Base-by-base conservation (phyloP, 2,888 invertebrate genomes). In the Oconnorella tubifera region DNA sequence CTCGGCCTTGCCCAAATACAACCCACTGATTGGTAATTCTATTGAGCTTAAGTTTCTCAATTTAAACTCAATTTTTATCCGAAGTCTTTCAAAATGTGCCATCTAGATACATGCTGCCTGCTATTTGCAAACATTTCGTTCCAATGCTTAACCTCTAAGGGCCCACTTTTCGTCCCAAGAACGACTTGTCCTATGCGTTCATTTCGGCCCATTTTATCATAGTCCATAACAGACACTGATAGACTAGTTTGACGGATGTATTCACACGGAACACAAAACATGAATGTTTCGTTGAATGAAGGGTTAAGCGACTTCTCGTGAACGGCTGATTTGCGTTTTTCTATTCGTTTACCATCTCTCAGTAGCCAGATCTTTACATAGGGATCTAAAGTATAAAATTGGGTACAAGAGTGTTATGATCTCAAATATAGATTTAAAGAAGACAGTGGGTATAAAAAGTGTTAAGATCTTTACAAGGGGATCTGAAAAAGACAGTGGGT, bases 51-150 rank as follows among this genome's bases (percentile, higher is more conserved):
- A n/a, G n/a, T n/a, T n/a, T n/a, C n/a, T n/a, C n/a, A n/a, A n/a
- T n/a, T n/a, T n/a, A n/a, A n/a, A n/a, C n/a, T n/a, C n/a, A n/a
- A n/a, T n/a, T n/a, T n/a, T n/a, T 56, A 72, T 10, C 71, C 65
- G 58, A 73, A 80, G 70, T 81, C 80, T 68, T 96, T 96, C 79
- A 96, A 87, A 82, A 95, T 89, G 85, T 96, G 96, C 96, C 96
- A 96, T 82, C 95, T 94, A 57, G 93, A 91, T 77, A 95, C 91
- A 75, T 92, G 92, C 85, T 96, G 95, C 73, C 94, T 86, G 28
- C 95, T 95, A 84, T 96, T 96, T 68, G 93, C 92, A 75, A 96
- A 93, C 96, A 96, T 96, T 80, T 96, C 96, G 78, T 94, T 94
- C 96, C 96, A 96, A 83, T 96, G 96, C 81, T 95, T 94, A 49